These are phyloP conservation scores for Batillaria attramentaria DNA, from an alignment of 1,140 invertebrate species.

Conservation along the genomic window DNA sequence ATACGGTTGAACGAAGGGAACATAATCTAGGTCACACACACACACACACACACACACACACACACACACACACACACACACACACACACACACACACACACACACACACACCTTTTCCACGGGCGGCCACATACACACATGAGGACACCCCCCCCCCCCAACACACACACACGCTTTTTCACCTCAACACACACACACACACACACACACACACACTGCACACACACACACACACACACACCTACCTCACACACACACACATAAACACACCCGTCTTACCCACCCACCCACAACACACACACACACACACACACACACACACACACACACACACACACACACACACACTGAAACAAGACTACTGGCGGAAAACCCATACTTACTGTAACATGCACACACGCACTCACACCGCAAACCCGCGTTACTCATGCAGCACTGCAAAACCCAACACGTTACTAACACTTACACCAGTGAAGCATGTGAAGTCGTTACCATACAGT, in stretches of 20 bases:
- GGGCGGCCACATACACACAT: not conserved
- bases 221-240: slow-evolving; percentile 6
- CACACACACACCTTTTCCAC: not conserved
- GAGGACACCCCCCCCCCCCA: not conserved
- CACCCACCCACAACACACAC: not conserved
- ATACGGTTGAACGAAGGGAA: no score
- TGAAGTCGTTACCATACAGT: no score
- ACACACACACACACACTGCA: not conserved
- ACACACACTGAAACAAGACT: slow-evolving; percentile 3
- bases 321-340: not conserved
- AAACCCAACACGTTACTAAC: no score
- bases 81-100: not conserved
- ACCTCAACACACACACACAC: not conserved
- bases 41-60: not conserved
- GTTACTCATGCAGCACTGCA: no score
- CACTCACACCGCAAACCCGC: no score
- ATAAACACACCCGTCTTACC: not conserved
- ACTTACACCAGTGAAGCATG: no score
- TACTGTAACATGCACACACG: no score
- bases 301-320: slow-evolving; percentile 21
- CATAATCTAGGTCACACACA: not conserved
- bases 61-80: not conserved
- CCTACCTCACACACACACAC: slow-evolving; percentile 12
- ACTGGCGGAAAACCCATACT: no score
- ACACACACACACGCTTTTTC: slow-evolving; percentile 5